These are phyloP conservation scores for Cirrhinus mrigala DNA, from an alignment of 2,797 vertebrate genomes.

Conservation along the genomic window DNA sequence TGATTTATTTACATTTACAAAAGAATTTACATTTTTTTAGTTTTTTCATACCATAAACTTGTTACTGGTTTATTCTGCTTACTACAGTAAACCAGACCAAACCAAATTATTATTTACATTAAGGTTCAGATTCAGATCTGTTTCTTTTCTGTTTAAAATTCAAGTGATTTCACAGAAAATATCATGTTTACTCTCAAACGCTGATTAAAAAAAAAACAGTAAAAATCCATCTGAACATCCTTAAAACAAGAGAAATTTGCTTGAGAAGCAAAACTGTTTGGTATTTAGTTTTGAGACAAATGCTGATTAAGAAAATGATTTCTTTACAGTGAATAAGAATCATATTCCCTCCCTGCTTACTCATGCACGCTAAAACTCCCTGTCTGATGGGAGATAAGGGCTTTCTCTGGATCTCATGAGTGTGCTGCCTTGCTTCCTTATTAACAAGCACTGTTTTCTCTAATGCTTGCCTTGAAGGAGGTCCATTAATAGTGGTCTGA, in stretches of 20 bases:
- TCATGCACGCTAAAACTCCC: slow-evolving; percentile 8
- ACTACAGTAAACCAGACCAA: neutral
- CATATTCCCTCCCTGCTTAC: neutral
- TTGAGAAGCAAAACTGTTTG: neutral
- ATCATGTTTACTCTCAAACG: neutral
- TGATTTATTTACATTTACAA: neutral
- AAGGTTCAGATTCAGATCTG: neutral
- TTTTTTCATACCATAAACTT: neutral
- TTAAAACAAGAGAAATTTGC: neutral
- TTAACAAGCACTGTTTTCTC: slow-evolving; percentile 14
- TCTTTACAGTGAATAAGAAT: slow-evolving; percentile 3
- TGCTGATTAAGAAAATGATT: neutral
- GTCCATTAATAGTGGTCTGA: neutral
- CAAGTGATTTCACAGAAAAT: neutral
- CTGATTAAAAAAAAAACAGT: neutral
- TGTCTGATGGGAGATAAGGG: slow-evolving; percentile 19
- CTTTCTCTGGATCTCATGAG: neutral
- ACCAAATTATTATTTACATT: neutral
- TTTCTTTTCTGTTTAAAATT: neutral
- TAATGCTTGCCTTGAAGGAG: neutral
- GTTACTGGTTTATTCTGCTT: neutral
- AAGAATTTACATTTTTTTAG: too few relatives aligned
- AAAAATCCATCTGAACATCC: neutral
- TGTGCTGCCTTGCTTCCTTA: neutral
- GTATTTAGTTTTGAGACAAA: neutral